Evolutionary conservation across 1,140 invertebrate species (phyloP).

Genomic region (Euschistus heros): DNA sequence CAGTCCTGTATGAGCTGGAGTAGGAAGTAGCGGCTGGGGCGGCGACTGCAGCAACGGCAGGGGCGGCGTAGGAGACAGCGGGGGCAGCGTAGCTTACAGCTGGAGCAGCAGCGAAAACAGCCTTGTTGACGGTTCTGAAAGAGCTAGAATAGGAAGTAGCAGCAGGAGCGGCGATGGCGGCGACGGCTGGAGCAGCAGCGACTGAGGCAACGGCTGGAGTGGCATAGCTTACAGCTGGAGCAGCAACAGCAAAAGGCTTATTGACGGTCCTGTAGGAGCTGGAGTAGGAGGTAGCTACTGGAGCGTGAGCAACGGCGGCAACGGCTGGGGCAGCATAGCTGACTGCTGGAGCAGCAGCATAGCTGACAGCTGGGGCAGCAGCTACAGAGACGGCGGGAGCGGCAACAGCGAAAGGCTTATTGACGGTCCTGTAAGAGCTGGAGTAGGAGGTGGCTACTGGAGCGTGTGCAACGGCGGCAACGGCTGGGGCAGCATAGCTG

Average conservation of each 20-base stretch:
- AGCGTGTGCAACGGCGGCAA: not conserved
- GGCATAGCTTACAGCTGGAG: not conserved
- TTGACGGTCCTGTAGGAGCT: not conserved
- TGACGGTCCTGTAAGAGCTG: conserved; percentile 16
- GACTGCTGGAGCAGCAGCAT: not conserved
- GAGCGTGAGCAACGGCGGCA: not conserved
- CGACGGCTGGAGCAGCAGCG: not conserved
- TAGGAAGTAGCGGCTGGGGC: conserved; percentile 17
- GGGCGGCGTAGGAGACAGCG: not conserved
- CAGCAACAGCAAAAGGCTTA: conserved; percentile 7
- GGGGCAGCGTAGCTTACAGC: not conserved
- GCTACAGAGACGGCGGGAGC: conserved; percentile 2
- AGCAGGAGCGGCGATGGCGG: not conserved
- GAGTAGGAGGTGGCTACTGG: conserved; percentile 12
- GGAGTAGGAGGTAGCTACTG: not conserved
- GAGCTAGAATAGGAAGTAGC: not conserved
- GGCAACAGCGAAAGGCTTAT: conserved; percentile 9
- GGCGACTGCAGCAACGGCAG: not conserved
- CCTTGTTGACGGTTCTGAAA: not conserved
- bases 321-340: not conserved
- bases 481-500: conserved; percentile 3
- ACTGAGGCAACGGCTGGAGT: not conserved
- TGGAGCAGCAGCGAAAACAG: not conserved
- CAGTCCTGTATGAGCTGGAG: conserved; percentile 11
- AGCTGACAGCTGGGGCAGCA: not conserved